Evolutionary conservation across 1,140 invertebrate species (phyloP), one percentile per base, ranked within the genome.

Genomic region (Euura saliciscinereae): DNA sequence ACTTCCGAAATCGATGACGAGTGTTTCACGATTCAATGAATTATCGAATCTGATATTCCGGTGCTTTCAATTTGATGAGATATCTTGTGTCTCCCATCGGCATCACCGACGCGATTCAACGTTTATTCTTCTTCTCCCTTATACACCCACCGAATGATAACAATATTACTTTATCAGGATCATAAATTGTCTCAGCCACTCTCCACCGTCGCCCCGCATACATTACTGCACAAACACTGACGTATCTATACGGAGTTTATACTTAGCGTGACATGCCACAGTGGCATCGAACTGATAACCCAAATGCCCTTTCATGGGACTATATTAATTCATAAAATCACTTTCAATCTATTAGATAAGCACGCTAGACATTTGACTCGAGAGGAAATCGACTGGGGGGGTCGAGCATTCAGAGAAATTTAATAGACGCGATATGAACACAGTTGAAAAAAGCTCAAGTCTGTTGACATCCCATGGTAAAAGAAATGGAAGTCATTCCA

Each of bases 241-340:
- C 51, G 51, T 59, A 59, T 59, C 13, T 67, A 44, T 11, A 42
- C 11, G 10, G 66, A 42, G 43, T 28, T 28, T 28, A 28, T 28
- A 28, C 28, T 28, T 67, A 28, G 66, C 66, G 66, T 67, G 66
- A 67, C 66, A 44, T 44, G 66, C 42, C 66, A 42, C 66, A 44
- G 43, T 44, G 66, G 28, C 51, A 59, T 59, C 51, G 8, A 4
- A 42, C 66, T 67, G 66, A 67, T 67, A 67, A 67, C 66, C 66
- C 6, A 11, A 67, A 59, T 44, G 66, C 43, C 66, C 66, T 59
- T 8, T n/a, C 8, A 59, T 8, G 8, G 13, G 8, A 11, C 66
- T 8, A 42, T 67, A 67, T 67, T 67, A 67, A 67, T 67, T 67
- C 66, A 67, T 67, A 67, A 67, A 67, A 67, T 67, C 66, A 67